Base-by-base conservation (phyloP, 53 echinoderm and acorn worm species). In the Echinarachnius parma region DNA sequence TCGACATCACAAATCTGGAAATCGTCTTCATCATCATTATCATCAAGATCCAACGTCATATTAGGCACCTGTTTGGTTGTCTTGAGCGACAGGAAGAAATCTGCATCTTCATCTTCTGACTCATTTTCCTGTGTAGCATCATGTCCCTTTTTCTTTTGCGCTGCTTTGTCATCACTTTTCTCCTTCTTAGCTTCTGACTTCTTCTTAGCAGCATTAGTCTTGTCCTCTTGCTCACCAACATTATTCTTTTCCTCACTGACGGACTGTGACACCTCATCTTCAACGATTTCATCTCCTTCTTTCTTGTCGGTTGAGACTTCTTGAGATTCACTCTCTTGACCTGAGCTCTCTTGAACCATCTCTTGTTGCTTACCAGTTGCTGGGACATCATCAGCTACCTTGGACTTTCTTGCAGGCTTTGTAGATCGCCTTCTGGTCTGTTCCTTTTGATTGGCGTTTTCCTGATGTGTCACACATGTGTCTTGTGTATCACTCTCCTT, bases 1-100 rank as follows among this genome's bases (percentile, higher is more conserved):
- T 61, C 27, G 0, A 15, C 57, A 36, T 54, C 75, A 39, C 34
- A 34, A 32, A 50, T 24, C 35, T 68, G 55, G 34, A 55, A 52
- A 14, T 60, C 57, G 2, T 59, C 72, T 28, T 60, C 74, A 10
- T 44, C 19, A 11, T 48, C 46, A 33, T 31, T 18, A 35, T 32
- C 37, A 7, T 15, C 32, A 15, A 25, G 31, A 31, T 29, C 32
- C 16, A 23, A 58, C 13, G 42, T 39, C 13, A 13, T 39, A 7
- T 39, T 39, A 9, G 7, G 7, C 42, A 39, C 42, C 42, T 39
- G 42, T n/a, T n/a, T n/a, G n/a, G n/a, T n/a, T n/a, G n/a, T n/a
- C n/a, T 34, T 59, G 25, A 62, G 23, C 25, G 44, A 62, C 34
- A 62, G 23, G 44, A 62, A 62, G 39, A 26, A 9, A 15, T 25